phyloP scores from a whole-genome alignment of 2,797 vertebrate species.

The Hippopotamyrus pictus region DNA sequence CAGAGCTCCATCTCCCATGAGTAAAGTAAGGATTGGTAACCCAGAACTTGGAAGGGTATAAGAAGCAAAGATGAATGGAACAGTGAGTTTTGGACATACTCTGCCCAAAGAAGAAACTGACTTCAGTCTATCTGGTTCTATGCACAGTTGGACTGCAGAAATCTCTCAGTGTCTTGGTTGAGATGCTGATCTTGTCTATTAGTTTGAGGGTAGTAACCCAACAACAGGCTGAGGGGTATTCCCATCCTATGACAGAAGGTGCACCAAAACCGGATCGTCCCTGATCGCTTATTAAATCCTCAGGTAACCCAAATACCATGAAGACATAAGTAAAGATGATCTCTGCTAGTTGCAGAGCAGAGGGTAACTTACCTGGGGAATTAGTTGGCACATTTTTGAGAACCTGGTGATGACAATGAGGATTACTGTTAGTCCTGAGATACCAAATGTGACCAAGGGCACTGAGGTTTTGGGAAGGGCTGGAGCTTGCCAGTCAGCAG shows the following conservation, averaged over 20 bases:
- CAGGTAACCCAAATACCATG: background rate
- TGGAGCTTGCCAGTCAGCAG: background rate
- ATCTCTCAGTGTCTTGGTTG: background rate
- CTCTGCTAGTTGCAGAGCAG: background rate
- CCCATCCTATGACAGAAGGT: background rate
- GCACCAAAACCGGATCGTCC: background rate
- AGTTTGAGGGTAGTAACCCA: background rate
- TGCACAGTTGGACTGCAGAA: background rate
- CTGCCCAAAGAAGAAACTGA: background rate
- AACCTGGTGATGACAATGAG: background rate
- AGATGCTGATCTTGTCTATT: background rate
- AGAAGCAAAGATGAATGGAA: background rate
- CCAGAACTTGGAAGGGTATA: background rate
- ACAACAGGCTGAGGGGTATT: background rate
- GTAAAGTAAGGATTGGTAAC: background rate
- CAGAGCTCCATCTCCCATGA: background rate
- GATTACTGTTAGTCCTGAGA: background rate
- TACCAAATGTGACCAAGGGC: background rate
- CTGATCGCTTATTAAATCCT: background rate
- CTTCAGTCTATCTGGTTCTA: background rate
- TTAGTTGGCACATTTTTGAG: background rate
- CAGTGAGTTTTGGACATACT: background rate
- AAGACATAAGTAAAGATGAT: background rate
- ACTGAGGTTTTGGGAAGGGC: background rate
- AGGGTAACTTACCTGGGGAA: background rate